These are phyloP conservation scores for Gonioctena quinquepunctata DNA, from an alignment of 1,140 invertebrate genomes.

Conservation along the genomic window DNA sequence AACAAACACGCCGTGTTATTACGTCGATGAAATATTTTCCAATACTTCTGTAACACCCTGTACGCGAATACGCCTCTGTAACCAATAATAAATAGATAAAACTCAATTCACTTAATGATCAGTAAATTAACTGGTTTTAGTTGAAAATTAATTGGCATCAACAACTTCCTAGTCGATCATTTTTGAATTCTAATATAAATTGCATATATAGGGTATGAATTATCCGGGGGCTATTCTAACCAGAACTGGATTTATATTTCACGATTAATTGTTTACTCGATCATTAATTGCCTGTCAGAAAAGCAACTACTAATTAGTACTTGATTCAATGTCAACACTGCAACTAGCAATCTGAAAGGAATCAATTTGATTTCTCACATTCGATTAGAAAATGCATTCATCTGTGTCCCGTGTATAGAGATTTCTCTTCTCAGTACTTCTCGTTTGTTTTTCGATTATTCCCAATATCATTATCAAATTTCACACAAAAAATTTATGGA, in stretches of 20 bases:
- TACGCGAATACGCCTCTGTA: neutral
- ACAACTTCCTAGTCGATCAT: slow-evolving; percentile 5
- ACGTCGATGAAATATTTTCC: no score
- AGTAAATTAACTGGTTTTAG: neutral
- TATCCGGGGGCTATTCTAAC: neutral
- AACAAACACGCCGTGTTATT: no score
- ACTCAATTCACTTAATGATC: slow-evolving; percentile 3
- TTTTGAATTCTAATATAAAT: neutral
- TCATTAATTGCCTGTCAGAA: slow-evolving; percentile 12
- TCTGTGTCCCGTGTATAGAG: neutral
- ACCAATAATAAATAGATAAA: neutral
- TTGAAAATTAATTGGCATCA: neutral
- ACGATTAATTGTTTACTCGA: slow-evolving; percentile 13
- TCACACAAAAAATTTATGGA: no score
- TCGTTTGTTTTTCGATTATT: no score
- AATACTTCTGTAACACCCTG: no score
- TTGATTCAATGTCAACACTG: slow-evolving; percentile 17
- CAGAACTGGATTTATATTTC: slow-evolving; percentile 12
- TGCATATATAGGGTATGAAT: slow-evolving; percentile 2
- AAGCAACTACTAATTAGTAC: slow-evolving; percentile 17
- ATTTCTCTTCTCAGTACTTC: no score
- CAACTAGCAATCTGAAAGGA: neutral
- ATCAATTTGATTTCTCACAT: neutral
- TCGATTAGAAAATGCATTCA: neutral
- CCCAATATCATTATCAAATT: no score